Evolutionary conservation across 2,113 vertebrate species (phyloP), one percentile per base, ranked within the genome.

Genomic region (Gyps fulvus): DNA sequence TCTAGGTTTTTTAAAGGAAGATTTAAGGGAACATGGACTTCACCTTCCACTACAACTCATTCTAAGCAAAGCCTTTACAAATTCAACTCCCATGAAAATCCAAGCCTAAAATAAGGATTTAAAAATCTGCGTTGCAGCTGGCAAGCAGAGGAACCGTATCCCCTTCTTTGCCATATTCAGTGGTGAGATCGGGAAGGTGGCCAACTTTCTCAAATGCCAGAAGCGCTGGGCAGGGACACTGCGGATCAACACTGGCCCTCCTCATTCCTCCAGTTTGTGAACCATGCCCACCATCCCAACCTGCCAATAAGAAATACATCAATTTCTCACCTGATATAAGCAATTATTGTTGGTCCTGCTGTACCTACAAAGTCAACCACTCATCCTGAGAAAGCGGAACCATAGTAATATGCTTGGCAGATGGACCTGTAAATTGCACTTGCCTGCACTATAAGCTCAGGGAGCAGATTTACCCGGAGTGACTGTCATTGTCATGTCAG

Each of bases 401-500:
- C 10, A 9, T 2, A 61, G 25, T 3, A 36, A 16, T 7, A 32
- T 6, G 38, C 45, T 22, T 81, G 42, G 76, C 55, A 90, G 49
- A 54, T 2, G 17, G 36, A 70, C 25, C 43, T 2, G 11, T 43
- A 69, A 81, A 70, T 47, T 0, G 1, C 11, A 23, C 16, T 36
- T 76, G 31, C 40, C 49, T 49, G 66, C 55, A 32, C 10, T 0
- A 2, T 6, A 32, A 82, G 16, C 42, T 74, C 58, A 81, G 36
- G 62, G 71, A 83, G 16, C 31, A 90, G 67, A 58, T 38, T 34
- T n/a, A 54, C 31, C 32, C 2, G 13, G 22, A 58, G 20, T 1
- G 21, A 34, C 23, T 0, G 0, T 27, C 38, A 45, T 0, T 10
- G 32, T 11, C 6, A 5, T 1, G 4, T 54, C 42, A 67, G 22